Percentiles rank a stretch among this genome's conserved stretches.
Evolutionary conservation across 2,888 invertebrate species (phyloP).

Genomic region (Sthenelais limicola): DNA sequence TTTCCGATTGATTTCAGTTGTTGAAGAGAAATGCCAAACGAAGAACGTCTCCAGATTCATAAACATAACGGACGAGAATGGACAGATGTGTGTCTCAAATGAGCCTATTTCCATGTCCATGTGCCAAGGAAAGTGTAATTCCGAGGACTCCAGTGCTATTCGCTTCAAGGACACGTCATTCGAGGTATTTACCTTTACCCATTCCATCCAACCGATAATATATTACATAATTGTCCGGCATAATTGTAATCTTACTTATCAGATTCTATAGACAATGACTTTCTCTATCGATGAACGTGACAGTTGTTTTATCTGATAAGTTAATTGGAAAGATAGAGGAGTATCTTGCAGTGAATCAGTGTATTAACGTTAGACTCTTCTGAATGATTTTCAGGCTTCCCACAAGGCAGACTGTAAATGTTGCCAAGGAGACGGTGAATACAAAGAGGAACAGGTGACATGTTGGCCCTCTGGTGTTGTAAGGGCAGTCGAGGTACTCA

Average conservation of each 20-base stretch:
- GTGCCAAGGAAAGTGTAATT: constrained; percentile 3
- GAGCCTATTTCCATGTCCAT: constrained; percentile 10
- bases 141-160: constrained; percentile 14
- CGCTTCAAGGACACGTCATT: constrained; percentile 30
- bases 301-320: too few relatives aligned
- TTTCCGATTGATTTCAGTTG: constrained; percentile 1
- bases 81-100: constrained; percentile 4
- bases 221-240: neutral
- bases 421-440: constrained; percentile 30
- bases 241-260: too few relatives aligned
- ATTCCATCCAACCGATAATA: neutral
- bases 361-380: too few relatives aligned
- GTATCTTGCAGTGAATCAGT: too few relatives aligned
- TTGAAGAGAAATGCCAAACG: constrained; percentile 16
- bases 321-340: too few relatives aligned
- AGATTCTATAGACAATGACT: too few relatives aligned
- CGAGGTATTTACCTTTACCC: constrained; percentile 8
- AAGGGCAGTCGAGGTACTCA: constrained; percentile 12
- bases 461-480: constrained; percentile 10
- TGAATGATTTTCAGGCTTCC: constrained; percentile 11
- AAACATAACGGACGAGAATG: constrained; percentile 19
- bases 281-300: too few relatives aligned
- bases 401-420: constrained; percentile 28
- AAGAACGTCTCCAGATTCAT: neutral
- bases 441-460: neutral